A percentile compares a stretch with the other conserved stretches of the same genome.
Evolutionary conservation across 2,113 vertebrate genomes (phyloP).

Genomic region (Daubentonia madagascariensis): DNA sequence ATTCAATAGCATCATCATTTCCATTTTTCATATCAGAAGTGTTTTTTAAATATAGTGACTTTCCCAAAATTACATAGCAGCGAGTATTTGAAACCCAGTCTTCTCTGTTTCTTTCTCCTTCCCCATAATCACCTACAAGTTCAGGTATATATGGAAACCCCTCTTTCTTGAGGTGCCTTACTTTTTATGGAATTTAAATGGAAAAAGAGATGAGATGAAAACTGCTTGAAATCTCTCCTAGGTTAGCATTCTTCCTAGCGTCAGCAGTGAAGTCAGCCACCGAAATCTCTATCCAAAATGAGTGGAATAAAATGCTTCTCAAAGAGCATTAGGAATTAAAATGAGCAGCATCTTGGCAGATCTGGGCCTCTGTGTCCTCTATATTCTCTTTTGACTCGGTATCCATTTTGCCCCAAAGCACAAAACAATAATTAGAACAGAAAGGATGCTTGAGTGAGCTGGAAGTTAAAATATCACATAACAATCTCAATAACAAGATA

Average conservation of each 20-base stretch:
- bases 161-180: not conserved
- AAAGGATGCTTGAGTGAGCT: not conserved
- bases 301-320: not conserved
- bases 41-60: not conserved
- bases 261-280: not conserved
- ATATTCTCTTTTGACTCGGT: not conserved
- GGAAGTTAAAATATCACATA: not conserved
- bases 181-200: not conserved
- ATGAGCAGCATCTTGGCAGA: not conserved
- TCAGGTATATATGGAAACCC: not conserved
- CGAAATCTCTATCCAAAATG: not conserved
- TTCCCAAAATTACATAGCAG: not conserved
- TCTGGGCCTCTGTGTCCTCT: not conserved
- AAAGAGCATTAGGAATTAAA: not conserved
- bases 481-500: not conserved
- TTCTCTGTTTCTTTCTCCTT: not conserved
- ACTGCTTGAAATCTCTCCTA: not conserved
- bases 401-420: not conserved
- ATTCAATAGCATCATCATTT: not conserved
- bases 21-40: not conserved
- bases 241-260: not conserved
- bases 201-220: not conserved
- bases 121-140: not conserved
- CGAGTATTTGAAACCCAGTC: not conserved
- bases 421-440: slow-evolving; percentile 16